Evolutionary conservation across 2,113 vertebrate species (phyloP), one percentile per base, ranked within the genome.

Genomic region (Philantomba maxwellii): DNA sequence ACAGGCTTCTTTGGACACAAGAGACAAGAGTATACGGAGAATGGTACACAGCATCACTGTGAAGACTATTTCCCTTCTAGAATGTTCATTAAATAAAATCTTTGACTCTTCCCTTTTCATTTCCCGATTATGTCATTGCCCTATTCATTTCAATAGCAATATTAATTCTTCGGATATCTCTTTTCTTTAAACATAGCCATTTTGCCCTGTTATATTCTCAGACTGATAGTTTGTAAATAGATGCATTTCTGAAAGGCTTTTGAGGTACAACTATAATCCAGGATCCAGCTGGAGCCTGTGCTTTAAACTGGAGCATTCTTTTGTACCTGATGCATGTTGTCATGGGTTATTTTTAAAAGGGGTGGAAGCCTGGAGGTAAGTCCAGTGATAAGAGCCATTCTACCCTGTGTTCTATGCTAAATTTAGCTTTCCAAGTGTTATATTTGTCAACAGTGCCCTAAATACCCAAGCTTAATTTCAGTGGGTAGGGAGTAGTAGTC

Each of bases 311-410:
- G 73, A 73, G 62, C 43, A 45, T 77, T 55, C 70, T 80, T 82
- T 84, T 17, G 64, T 58, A 51, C 83, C 78, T 51, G 58, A n/a
- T 62, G 3, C 36, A 10, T 55, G 47, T 55, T 81, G 94, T 70
- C 81, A 25, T 1, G 11, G 87, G 87, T 26, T 96, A 75, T 96
- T 81, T 95, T 94, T 86, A 92, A 49, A 93, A 57, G 87, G 87
- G 28, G 10, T 36, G 45, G 93, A 75, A 10, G 26, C 14, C 33
- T 62, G 85, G 94, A 81, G 58, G 75, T 25, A 21, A 57, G 75
- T 49, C 51, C 87, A 16, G 58, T 58, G 28, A 45, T 15, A 11
- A 84, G 45, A 57, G 58, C 58, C 83, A n/a, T 17, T 58, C 53
- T 5, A 3, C 60, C 15, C 1, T 7, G n/a, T 0, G 1, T 51